Evolutionary conservation across 2,113 vertebrate genomes (phyloP).

Genomic region (Trachemys scripta): DNA sequence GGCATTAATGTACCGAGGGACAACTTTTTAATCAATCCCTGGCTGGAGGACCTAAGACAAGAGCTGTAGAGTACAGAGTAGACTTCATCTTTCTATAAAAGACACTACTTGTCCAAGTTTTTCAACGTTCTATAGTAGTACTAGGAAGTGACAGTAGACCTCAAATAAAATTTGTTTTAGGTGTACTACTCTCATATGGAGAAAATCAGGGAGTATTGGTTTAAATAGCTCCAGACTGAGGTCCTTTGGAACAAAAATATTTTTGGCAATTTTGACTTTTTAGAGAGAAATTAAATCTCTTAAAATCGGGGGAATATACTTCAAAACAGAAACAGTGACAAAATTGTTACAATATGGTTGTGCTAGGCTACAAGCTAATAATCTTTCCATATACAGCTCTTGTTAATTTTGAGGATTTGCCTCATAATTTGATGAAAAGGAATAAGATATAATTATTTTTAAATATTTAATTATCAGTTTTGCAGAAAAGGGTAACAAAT

Average conservation of each 20-base stretch:
- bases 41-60: not conserved
- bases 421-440: slow-evolving; percentile 17
- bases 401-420: not conserved
- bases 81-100: not conserved
- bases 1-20: not conserved
- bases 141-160: not conserved
- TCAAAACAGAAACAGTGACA: not conserved
- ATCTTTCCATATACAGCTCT: not conserved
- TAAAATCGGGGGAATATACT: not conserved
- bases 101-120: not conserved
- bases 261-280: not conserved
- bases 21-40: not conserved
- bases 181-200: not conserved
- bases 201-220: not conserved
- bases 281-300: not conserved
- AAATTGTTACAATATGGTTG: not conserved
- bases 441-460: not conserved
- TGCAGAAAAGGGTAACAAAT: not conserved
- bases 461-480: not conserved
- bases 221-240: not conserved
- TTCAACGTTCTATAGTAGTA: not conserved
- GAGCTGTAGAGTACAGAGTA: not conserved
- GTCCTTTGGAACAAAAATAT: not conserved
- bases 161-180: not conserved
- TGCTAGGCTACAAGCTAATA: not conserved